phyloP scores from a whole-genome alignment of 2,797 vertebrate species.

The Syngnathus acus region DNA sequence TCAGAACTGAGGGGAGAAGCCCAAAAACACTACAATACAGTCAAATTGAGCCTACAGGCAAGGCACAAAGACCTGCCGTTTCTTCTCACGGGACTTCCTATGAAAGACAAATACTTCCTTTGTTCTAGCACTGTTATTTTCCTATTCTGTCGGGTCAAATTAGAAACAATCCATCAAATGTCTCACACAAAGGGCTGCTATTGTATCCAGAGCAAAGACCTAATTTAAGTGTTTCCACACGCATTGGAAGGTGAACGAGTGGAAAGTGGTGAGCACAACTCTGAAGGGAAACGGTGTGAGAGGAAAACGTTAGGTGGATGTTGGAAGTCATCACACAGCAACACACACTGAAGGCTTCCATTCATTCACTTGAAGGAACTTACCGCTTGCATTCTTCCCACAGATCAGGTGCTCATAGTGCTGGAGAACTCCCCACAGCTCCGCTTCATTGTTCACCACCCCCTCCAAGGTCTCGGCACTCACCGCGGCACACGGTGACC shows the following conservation, averaged over 20 bases:
- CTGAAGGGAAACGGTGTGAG: constrained; percentile 5
- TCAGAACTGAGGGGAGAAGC: not conserved
- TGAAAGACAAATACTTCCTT: constrained; percentile 17
- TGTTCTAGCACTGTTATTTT: constrained; percentile 34
- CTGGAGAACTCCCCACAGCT: constrained; percentile 95
- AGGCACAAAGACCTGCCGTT: constrained; percentile 6
- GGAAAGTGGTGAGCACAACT: constrained; percentile 36
- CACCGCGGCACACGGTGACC: constrained; percentile 56
- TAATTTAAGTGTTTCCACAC: constrained; percentile 50
- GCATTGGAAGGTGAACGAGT: constrained; percentile 21
- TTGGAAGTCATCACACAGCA: constrained; percentile 10
- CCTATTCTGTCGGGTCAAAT: constrained; percentile 41
- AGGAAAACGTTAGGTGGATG: not conserved
- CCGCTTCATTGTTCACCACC: constrained; percentile 92
- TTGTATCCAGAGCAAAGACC: constrained; percentile 33
- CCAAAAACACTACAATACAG: constrained; percentile 1
- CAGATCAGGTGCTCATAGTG: constrained; percentile 96
- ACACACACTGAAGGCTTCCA: constrained; percentile 2
- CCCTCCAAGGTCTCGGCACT: constrained; percentile 81
- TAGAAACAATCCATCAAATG: constrained; percentile 38
- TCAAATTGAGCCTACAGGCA: constrained; percentile 7
- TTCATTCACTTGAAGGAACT: constrained; percentile 26
- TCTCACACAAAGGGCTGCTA: constrained; percentile 30
- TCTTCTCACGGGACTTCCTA: constrained; percentile 5
- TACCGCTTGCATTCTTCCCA: constrained; percentile 95